These are phyloP conservation scores for Catalaphyllia jardinei DNA, from an alignment of 64 coral and sea anemone species.

Conservation along the genomic window DNA sequence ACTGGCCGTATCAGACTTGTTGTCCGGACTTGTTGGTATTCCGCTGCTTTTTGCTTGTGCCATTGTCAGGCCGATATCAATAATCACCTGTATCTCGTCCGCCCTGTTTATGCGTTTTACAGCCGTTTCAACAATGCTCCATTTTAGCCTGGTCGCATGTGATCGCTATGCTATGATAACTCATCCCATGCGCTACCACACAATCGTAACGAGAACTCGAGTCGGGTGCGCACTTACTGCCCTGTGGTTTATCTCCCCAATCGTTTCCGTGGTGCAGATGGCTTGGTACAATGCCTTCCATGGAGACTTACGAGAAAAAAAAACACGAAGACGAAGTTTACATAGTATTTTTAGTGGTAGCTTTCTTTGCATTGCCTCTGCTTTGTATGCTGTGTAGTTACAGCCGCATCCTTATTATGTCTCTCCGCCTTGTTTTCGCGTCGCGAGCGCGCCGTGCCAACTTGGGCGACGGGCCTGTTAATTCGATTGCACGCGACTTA, in stretches of 20 bases:
- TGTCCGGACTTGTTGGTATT: conserved; percentile 53
- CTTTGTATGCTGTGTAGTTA: conserved; percentile 36
- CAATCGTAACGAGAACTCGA: conserved; percentile 21
- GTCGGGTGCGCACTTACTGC: not conserved
- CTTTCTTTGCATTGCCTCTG: conserved; percentile 55
- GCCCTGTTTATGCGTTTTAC: conserved; percentile 53
- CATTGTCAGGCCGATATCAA: not conserved
- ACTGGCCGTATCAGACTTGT: conserved; percentile 65
- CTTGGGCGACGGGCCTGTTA: not conserved
- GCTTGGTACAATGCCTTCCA: conserved; percentile 33
- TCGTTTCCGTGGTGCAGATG: conserved; percentile 29
- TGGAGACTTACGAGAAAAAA: not conserved
- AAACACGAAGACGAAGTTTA: conserved; percentile 35
- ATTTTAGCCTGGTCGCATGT: conserved; percentile 49
- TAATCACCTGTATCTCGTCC: conserved; percentile 6
- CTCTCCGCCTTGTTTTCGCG: conserved; percentile 30
- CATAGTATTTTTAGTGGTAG: conserved; percentile 30
- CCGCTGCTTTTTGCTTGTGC: conserved; percentile 40
- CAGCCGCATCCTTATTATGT: conserved; percentile 38
- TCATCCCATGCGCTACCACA: conserved; percentile 45
- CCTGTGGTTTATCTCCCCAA: conserved; percentile 49
- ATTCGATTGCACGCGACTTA: conserved; percentile 23
- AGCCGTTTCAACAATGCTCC: conserved; percentile 70
- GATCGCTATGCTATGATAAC: conserved; percentile 66
- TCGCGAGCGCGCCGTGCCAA: conserved; percentile 36